Conservation (phyloP, 1,140 invertebrate species). For the Wiebesia pumilae region DNA sequence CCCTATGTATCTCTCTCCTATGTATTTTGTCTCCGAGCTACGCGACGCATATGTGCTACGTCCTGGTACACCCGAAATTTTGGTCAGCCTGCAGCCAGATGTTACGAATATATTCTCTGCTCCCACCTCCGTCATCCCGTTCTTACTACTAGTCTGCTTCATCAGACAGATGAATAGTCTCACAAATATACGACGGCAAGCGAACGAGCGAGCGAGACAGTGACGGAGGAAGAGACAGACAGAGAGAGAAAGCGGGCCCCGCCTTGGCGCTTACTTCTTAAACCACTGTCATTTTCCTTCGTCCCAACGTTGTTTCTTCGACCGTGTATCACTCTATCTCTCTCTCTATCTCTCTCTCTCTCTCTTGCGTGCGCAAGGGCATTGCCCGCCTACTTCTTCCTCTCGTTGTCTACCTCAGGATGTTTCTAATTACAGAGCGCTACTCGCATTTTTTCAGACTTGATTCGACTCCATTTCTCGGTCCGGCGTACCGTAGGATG, state of each 20-base stretch:
- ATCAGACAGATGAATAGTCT: not conserved
- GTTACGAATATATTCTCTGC: not conserved
- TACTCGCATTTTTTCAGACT: constrained; percentile 9
- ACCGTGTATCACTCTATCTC: not conserved
- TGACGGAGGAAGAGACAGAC: too few species aligned
- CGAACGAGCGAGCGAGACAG: not conserved
- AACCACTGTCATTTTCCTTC: constrained; percentile 31
- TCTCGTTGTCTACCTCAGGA: not conserved
- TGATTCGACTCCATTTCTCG: not conserved
- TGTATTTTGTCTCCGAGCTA: not conserved
- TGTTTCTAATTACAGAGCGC: constrained; percentile 43
- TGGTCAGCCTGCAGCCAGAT: constrained; percentile 17
- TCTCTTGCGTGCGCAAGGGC: not conserved
- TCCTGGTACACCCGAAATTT: not conserved
- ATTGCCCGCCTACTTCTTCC: not conserved
- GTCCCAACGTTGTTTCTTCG: too few species aligned
- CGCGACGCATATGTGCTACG: constrained; percentile 15
- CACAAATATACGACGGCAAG: constrained; percentile 1
- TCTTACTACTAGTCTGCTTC: not conserved
- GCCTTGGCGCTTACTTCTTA: constrained; percentile 42
- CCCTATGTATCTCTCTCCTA: not conserved
- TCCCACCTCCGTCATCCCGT: too few species aligned
- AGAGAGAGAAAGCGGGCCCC: not conserved
- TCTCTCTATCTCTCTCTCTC: constrained; percentile 9
- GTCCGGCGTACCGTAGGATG: not conserved